A percentile compares a stretch with the other conserved stretches of the same genome.
Conservation (phyloP, 2,797 vertebrate genomes). For the Lerista edwardsae region DNA sequence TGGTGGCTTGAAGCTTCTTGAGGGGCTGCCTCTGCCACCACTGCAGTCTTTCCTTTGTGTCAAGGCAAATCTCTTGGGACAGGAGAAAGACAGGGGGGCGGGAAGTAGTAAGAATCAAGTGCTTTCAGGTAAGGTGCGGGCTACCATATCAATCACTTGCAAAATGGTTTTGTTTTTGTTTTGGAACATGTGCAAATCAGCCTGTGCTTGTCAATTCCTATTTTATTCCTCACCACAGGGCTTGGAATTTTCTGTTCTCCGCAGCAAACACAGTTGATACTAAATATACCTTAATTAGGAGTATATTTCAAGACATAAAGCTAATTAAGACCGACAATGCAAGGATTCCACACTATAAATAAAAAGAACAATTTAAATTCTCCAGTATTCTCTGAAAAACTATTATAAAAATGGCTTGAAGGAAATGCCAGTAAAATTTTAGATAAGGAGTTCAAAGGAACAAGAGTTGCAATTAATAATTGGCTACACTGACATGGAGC, state of each 20-base stretch:
- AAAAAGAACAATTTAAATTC: slow-evolving; percentile 2
- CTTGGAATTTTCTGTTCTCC: not conserved
- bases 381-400: slow-evolving; percentile 1
- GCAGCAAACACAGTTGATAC: not conserved
- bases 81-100: no score
- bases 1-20: no score
- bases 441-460: slow-evolving; percentile 15
- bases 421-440: not conserved
- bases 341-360: not conserved
- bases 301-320: not conserved
- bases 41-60: no score
- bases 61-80: no score
- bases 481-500: not conserved
- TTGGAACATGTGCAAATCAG: no score
- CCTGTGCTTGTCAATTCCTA: not conserved
- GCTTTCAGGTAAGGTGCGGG: no score
- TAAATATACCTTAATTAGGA: not conserved
- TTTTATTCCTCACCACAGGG: not conserved
- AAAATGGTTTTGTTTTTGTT: no score
- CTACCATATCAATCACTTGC: no score
- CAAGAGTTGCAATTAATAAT: slow-evolving; percentile 21
- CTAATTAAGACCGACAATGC: not conserved
- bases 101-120: no score
- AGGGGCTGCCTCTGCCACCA: no score
- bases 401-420: slow-evolving; percentile 15